These are phyloP conservation scores for Centropus unirufus DNA, from an alignment of 2,113 vertebrate genomes.

Conservation along the genomic window DNA sequence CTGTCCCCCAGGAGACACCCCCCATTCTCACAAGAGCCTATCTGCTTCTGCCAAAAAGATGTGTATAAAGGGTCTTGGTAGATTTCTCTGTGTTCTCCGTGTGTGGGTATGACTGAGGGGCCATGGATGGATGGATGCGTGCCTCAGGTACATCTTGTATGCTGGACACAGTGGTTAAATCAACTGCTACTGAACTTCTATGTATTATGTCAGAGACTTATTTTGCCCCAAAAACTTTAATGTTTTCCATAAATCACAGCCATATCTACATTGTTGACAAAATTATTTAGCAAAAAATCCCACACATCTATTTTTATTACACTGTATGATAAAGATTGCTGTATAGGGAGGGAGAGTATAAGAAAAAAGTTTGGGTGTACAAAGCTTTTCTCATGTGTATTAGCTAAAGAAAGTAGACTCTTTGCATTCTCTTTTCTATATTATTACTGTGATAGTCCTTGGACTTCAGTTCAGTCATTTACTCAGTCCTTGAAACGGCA, in stretches of 20 bases:
- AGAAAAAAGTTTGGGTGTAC: background rate
- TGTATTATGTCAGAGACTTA: fast-evolving
- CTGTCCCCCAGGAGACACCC: background rate
- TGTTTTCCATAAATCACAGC: background rate
- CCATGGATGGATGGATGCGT: fast-evolving
- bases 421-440: background rate
- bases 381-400: background rate
- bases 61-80: background rate
- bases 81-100: background rate
- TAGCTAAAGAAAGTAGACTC: background rate
- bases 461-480: constrained; percentile 5
- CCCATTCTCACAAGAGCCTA: background rate
- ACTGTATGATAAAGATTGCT: background rate
- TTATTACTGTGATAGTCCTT: constrained; percentile 23
- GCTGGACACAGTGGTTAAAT: background rate
- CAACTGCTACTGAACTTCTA: background rate
- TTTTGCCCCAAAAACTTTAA: background rate
- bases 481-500: constrained; percentile 2
- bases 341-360: fast-evolving
- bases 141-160: background rate
- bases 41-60: background rate
- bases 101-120: fast-evolving
- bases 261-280: background rate
- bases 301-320: background rate
- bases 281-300: background rate